Conservation (phyloP, 2,113 vertebrate genomes). For the Callorhinus ursinus region DNA sequence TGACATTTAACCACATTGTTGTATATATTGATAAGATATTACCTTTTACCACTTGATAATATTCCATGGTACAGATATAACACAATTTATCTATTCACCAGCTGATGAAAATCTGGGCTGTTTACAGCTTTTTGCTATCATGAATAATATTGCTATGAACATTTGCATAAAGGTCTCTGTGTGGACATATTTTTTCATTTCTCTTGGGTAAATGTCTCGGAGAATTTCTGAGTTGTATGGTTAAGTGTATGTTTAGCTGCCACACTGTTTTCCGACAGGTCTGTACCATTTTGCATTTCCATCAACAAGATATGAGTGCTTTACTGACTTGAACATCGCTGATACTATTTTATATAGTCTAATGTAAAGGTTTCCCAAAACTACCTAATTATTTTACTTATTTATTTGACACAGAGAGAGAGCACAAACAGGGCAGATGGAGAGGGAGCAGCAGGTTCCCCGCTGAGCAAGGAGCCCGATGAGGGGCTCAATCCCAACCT, state of each 20-base stretch:
- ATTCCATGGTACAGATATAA: background rate
- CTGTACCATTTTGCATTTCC: background rate
- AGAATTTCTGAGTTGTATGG: background rate
- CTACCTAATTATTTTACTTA: background rate
- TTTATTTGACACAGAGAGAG: background rate
- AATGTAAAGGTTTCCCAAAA: constrained; percentile 37
- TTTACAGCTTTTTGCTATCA: constrained; percentile 36
- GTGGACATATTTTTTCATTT: background rate
- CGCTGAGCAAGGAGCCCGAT: background rate
- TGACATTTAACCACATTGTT: background rate
- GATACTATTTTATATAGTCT: background rate
- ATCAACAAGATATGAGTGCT: background rate
- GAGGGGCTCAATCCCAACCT: background rate
- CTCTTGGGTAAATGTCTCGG: background rate
- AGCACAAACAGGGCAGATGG: background rate
- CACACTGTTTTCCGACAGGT: background rate
- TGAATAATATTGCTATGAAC: background rate
- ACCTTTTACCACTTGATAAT: background rate
- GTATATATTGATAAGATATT: background rate
- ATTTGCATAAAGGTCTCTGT: background rate
- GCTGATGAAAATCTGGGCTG: background rate
- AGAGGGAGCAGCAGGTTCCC: background rate
- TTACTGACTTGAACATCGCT: background rate
- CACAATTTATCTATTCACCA: background rate
- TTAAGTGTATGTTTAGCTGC: background rate